Evolutionary conservation across 2,113 vertebrate genomes (phyloP).

Genomic region (Rousettus leschenaultii): DNA sequence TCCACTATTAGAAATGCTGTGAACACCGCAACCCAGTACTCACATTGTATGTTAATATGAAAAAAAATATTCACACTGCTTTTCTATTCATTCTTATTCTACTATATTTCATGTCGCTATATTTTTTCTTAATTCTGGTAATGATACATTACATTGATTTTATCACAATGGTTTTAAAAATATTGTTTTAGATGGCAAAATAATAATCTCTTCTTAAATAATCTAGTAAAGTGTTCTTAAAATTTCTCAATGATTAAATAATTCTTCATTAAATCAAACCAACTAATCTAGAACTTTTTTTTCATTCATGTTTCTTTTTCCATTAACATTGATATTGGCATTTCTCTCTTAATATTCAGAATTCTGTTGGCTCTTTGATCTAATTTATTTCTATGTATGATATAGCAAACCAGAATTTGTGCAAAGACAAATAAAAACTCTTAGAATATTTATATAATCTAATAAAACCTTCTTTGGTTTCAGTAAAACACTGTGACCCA

Average conservation of each 20-base stretch:
- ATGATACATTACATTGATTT: background rate
- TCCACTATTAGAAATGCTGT: rapidly evolving
- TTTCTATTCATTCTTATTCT: background rate
- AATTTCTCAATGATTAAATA: background rate
- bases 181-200: background rate
- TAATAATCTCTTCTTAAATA: background rate
- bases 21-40: background rate
- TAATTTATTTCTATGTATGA: background rate
- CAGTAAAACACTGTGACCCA: background rate
- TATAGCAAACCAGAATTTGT: background rate
- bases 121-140: background rate
- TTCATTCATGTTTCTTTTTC: background rate
- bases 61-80: background rate
- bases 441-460: background rate
- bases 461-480: background rate
- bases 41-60: background rate
- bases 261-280: background rate
- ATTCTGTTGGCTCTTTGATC: background rate
- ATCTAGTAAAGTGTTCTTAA: background rate
- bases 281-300: background rate
- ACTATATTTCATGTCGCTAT: background rate
- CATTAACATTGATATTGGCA: background rate
- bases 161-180: background rate
- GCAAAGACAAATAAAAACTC: background rate
- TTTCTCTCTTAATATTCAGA: background rate